Conservation (phyloP, 1,140 invertebrate species). For the Nasonia longicornis region DNA sequence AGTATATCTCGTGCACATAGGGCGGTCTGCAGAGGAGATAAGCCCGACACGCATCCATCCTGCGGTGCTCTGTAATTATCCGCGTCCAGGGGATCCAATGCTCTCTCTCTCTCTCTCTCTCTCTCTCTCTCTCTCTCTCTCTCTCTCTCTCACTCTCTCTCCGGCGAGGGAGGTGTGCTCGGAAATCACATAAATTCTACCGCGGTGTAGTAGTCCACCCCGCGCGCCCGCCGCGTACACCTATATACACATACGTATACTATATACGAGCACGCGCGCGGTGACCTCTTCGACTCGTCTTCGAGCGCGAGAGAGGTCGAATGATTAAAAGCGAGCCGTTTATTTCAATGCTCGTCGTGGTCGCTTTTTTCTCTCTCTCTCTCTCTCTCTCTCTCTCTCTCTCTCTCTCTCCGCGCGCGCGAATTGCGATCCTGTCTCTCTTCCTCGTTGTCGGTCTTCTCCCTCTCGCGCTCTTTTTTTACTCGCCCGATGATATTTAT, state of each 20-base stretch:
- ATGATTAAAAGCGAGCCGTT: conserved; percentile 15
- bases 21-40: conserved; percentile 56
- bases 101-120: background rate
- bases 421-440: background rate
- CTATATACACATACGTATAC: background rate
- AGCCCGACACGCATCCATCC: conserved; percentile 62
- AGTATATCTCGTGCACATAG: conserved; percentile 22
- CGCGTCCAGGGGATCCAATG: conserved; percentile 49
- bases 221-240: background rate
- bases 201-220: conserved; percentile 23
- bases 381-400: no score
- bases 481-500: background rate
- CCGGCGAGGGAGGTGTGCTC: background rate
- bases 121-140: no score
- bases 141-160: background rate
- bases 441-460: background rate
- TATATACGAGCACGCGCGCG: background rate
- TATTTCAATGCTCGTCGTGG: background rate
- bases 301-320: background rate
- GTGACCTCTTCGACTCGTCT: conserved; percentile 22
- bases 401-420: no score
- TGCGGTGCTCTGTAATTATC: conserved; percentile 60
- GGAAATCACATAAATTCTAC: conserved; percentile 37
- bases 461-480: background rate
- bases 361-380: background rate